Percentiles rank a stretch among this genome's conserved stretches.
Evolutionary conservation across 2,113 vertebrate genomes (phyloP).

Genomic region (Grantiella picta): DNA sequence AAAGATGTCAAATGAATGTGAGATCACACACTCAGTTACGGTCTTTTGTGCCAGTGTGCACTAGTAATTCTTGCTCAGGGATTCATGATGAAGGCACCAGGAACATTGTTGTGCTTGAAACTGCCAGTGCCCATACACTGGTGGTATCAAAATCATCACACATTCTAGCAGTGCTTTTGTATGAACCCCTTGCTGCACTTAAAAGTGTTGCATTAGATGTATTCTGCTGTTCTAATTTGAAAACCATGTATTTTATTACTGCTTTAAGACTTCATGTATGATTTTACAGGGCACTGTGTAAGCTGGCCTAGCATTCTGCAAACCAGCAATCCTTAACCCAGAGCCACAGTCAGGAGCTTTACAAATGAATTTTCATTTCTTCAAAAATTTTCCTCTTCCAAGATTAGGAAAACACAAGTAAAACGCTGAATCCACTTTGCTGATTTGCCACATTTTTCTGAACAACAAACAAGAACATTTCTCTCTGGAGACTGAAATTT

Average conservation of each 20-base stretch:
- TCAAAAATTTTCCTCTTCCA: not conserved
- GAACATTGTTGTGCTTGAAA: not conserved
- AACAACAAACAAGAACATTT: not conserved
- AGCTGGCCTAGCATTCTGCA: not conserved
- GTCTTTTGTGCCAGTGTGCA: not conserved
- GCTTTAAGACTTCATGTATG: not conserved
- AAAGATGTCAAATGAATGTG: not conserved
- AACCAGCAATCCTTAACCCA: not conserved
- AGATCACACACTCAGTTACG: not conserved
- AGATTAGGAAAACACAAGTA: not conserved
- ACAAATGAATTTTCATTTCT: not conserved
- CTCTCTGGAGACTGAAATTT: not conserved
- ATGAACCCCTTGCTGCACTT: not conserved
- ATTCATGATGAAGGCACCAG: not conserved
- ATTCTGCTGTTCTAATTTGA: not conserved
- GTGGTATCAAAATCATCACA: not conserved
- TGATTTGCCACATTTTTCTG: not conserved
- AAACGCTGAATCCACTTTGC: not conserved
- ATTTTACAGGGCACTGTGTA: not conserved
- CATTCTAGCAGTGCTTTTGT: not conserved
- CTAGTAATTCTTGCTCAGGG: not conserved
- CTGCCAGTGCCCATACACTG: not conserved
- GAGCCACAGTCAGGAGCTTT: not conserved
- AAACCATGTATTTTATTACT: not conserved
- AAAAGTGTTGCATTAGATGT: not conserved